phyloP scores from a whole-genome alignment of 2,797 vertebrate species.

The Gymnothorax reevesii region DNA sequence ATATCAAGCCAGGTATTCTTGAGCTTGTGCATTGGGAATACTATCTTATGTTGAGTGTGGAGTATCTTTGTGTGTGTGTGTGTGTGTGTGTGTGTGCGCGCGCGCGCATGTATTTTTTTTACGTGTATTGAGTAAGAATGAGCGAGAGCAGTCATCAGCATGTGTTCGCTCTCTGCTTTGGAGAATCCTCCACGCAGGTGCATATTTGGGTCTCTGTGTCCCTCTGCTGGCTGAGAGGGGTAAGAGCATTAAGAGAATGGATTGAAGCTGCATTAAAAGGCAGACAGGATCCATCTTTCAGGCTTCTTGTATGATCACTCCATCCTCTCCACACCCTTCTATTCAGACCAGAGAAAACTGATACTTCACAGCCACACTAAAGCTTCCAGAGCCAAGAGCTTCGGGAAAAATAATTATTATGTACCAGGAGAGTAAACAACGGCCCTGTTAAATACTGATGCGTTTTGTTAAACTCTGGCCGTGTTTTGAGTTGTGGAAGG shows the following conservation, averaged over 20 bases:
- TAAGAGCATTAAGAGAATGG: not conserved
- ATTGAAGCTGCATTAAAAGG: not conserved
- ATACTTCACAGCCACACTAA: constrained; percentile 70
- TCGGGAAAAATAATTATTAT: not conserved
- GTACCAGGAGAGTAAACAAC: no score
- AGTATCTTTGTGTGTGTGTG: constrained; percentile 50
- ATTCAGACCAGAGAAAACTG: constrained; percentile 67
- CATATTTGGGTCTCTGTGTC: not conserved
- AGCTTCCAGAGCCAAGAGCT: not conserved
- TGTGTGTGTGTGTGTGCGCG: constrained; percentile 17
- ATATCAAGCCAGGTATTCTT: not conserved
- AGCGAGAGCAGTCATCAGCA: constrained; percentile 41
- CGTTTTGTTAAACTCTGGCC: no score
- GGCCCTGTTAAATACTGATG: no score
- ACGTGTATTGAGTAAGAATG: constrained; percentile 35
- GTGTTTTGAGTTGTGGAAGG: no score
- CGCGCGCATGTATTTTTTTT: constrained; percentile 34
- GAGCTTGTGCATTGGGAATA: constrained; percentile 19
- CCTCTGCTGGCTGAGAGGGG: not conserved
- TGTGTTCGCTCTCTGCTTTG: constrained; percentile 25
- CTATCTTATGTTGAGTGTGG: constrained; percentile 47
- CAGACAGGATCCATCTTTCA: constrained; percentile 39
- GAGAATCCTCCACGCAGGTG: constrained; percentile 21
- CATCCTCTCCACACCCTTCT: constrained; percentile 62
- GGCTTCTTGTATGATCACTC: constrained; percentile 33